Percentiles rank a stretch among this genome's conserved stretches.
phyloP scores from a whole-genome alignment of 2,888 invertebrate genomes.

The Lydus trimaculatus region DNA sequence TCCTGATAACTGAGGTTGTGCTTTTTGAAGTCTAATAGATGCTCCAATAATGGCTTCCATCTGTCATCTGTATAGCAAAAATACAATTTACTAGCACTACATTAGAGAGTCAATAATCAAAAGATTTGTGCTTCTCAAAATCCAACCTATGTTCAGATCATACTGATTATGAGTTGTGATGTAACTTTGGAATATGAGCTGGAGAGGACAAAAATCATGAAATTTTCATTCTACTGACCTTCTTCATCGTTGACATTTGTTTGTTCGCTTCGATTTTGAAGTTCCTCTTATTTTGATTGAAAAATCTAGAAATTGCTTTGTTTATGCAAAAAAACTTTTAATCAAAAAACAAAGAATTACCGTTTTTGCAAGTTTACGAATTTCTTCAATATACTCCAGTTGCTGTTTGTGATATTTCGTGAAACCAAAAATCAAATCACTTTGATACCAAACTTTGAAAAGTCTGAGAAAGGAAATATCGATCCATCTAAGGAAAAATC shows the following conservation, averaged over 20 bases:
- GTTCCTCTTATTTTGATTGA: background rate
- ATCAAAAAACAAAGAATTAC: background rate
- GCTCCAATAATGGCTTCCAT: conserved; percentile 14
- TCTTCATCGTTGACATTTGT: background rate
- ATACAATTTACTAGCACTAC: too few relatives aligned
- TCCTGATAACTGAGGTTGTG: conserved; percentile 62
- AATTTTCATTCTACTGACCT: background rate
- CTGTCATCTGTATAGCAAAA: conserved; percentile 13
- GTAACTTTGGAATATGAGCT: too few relatives aligned
- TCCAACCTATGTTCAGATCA: too few relatives aligned
- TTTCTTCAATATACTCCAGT: background rate
- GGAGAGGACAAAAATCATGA: background rate
- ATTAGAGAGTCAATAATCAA: too few relatives aligned
- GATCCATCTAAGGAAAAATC: conserved; percentile 10
- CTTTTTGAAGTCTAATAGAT: conserved; percentile 7
- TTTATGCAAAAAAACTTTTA: background rate
- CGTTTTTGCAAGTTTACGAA: conserved; percentile 7
- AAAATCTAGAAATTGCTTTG: background rate
- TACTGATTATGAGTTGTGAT: too few relatives aligned
- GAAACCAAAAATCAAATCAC: conserved; percentile 14
- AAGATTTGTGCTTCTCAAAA: too few relatives aligned
- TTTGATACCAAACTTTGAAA: conserved; percentile 10
- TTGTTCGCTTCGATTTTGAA: background rate
- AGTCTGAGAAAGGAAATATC: conserved; percentile 14
- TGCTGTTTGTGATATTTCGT: conserved; percentile 7